These are phyloP conservation scores for Drosophila sechellia DNA, from an alignment of 1,140 invertebrate genomes.

Conservation along the genomic window DNA sequence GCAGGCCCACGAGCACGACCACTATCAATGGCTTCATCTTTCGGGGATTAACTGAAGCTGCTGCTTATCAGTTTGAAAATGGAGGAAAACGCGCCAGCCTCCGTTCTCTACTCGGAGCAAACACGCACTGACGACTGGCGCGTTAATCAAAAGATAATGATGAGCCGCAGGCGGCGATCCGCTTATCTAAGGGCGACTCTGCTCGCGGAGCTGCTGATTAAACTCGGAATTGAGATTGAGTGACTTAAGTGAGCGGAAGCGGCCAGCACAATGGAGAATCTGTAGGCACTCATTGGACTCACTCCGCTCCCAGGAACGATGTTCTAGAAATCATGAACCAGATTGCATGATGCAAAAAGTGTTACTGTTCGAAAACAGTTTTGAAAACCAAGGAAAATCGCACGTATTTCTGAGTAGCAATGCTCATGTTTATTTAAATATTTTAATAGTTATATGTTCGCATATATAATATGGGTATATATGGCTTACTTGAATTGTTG, in stretches of 20 bases:
- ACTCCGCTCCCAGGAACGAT: background rate
- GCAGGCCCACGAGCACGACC: slow-evolving; percentile 24
- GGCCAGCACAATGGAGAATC: background rate
- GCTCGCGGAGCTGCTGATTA: slow-evolving; percentile 34
- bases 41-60: slow-evolving; percentile 19
- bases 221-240: slow-evolving; percentile 51
- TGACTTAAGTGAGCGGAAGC: slow-evolving; percentile 19
- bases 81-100: slow-evolving; percentile 10
- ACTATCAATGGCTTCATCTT: slow-evolving; percentile 63
- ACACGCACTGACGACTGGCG: slow-evolving; percentile 42
- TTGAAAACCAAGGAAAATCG: background rate
- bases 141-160: slow-evolving; percentile 58
- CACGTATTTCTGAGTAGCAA: slow-evolving; percentile 1
- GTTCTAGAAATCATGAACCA: background rate
- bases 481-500: slow-evolving; percentile 24
- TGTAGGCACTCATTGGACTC: background rate
- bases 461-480: slow-evolving; percentile 14
- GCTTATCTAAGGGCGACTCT: slow-evolving; percentile 48
- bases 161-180: slow-evolving; percentile 30
- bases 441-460: background rate
- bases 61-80: slow-evolving; percentile 39
- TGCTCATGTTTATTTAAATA: slow-evolving; percentile 18
- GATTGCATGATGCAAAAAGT: background rate
- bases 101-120: slow-evolving; percentile 28
- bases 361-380: too few relatives aligned